Evolutionary conservation across 2,797 vertebrate species (phyloP).

Genomic region (Anableps anableps): DNA sequence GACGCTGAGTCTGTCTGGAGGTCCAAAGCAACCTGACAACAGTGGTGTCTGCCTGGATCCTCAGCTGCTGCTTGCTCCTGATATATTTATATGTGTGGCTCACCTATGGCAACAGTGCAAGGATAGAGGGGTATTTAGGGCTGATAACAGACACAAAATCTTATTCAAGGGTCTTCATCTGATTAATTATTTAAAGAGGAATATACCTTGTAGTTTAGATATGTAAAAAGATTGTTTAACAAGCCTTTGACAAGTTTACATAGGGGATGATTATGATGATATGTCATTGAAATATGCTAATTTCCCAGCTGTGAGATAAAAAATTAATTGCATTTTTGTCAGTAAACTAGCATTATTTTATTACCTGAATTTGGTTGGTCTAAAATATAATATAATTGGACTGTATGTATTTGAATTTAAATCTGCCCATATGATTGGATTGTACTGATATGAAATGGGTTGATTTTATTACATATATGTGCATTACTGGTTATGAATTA

Average conservation of each 20-base stretch:
- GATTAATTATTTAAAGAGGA: conserved; percentile 5
- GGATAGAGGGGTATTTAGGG: conserved; percentile 51
- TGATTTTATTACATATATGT: not conserved
- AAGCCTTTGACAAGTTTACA: not conserved
- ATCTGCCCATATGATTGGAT: not conserved
- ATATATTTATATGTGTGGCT: conserved; percentile 79
- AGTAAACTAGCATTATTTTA: not conserved
- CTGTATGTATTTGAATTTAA: not conserved
- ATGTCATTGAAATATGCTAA: not conserved
- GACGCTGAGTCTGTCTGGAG: conserved; percentile 34
- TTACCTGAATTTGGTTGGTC: not conserved
- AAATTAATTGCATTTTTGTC: not conserved
- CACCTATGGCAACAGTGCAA: conserved; percentile 75
- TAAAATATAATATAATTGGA: not conserved
- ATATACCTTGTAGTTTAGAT: not conserved
- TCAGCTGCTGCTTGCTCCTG: conserved; percentile 74
- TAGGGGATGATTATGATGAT: not conserved
- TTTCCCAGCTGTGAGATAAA: too few species aligned
- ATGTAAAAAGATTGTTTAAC: not conserved
- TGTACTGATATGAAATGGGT: not conserved
- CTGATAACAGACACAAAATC: conserved; percentile 52
- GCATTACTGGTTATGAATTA: not conserved
- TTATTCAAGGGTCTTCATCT: conserved; percentile 21
- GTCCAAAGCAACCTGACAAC: conserved; percentile 57
- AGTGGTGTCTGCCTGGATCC: conserved; percentile 71